phyloP scores from a whole-genome alignment of 2,797 vertebrate genomes.

The Crax fasciolata region DNA sequence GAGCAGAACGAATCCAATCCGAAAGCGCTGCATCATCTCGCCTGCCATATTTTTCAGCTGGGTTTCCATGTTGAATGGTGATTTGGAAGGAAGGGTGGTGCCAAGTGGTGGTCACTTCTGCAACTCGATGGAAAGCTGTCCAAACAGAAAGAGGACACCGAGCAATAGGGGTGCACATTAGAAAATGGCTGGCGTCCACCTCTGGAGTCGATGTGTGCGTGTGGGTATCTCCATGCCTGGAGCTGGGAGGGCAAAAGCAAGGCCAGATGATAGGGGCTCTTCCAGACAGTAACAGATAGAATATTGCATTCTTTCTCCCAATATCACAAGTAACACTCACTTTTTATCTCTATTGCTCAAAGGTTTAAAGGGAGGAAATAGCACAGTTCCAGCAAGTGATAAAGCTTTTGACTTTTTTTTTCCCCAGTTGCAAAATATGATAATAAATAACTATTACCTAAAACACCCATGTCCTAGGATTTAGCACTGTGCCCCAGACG shows the following conservation, averaged over 20 bases:
- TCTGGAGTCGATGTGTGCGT: not conserved
- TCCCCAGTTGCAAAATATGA: not conserved
- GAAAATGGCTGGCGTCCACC: not conserved
- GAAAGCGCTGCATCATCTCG: not conserved
- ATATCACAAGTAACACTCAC: conserved; percentile 79
- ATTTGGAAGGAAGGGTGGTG: not conserved
- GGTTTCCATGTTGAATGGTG: not conserved
- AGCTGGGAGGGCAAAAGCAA: not conserved
- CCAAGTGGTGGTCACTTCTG: not conserved
- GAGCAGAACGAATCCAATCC: accelerated
- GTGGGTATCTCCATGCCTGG: not conserved
- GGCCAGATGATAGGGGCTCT: conserved; percentile 29
- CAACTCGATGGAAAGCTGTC: not conserved
- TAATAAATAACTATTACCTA: conserved; percentile 67
- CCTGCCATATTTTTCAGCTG: accelerated
- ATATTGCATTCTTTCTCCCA: conserved; percentile 63
- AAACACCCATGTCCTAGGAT: conserved; percentile 5
- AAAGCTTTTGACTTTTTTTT: conserved; percentile 43
- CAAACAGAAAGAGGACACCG: not conserved
- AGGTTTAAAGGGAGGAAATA: conserved; percentile 84
- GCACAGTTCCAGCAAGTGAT: conserved; percentile 73
- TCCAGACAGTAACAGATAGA: conserved; percentile 58
- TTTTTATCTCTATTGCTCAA: conserved; percentile 80
- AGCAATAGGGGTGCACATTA: accelerated
- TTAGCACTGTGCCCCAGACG: not conserved